A percentile compares a stretch with the other conserved stretches of the same genome.
Evolutionary conservation across 1,140 invertebrate species (phyloP).

Genomic region (Daktulosphaira vitifoliae): DNA sequence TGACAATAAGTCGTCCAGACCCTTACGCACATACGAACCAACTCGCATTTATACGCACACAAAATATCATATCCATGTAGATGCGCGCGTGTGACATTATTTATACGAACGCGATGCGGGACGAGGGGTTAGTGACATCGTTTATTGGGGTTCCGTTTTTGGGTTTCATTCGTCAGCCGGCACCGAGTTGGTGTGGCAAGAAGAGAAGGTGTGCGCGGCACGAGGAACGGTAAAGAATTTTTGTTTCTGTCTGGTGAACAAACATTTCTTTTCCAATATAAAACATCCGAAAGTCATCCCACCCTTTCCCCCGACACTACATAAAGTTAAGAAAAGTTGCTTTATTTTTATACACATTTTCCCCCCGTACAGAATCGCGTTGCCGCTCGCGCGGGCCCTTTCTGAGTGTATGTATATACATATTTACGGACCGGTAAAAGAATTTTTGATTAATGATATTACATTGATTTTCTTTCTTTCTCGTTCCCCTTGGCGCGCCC

Average conservation of each 20-base stretch:
- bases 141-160: constrained; percentile 26
- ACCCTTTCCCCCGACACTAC: constrained; percentile 14
- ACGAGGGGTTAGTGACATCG: constrained; percentile 3
- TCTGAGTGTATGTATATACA: not conserved
- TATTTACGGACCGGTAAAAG: constrained; percentile 28
- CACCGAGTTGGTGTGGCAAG: no score
- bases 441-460: constrained; percentile 34
- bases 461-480: constrained; percentile 32
- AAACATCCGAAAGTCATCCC: constrained; percentile 34
- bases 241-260: constrained; percentile 28
- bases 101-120: not conserved
- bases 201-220: not conserved
- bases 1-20: constrained; percentile 15
- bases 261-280: constrained; percentile 34
- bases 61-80: not conserved
- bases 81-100: not conserved
- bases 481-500: not conserved
- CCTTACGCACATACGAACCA: not conserved
- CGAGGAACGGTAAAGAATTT: constrained; percentile 9
- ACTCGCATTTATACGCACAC: no score
- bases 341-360: constrained; percentile 9
- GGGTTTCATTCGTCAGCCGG: constrained; percentile 17
- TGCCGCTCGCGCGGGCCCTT: not conserved
- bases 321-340: constrained; percentile 32
- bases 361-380: constrained; percentile 13